These are phyloP conservation scores for Apis laboriosa DNA, from an alignment of 1,140 invertebrate species.

Conservation along the genomic window DNA sequence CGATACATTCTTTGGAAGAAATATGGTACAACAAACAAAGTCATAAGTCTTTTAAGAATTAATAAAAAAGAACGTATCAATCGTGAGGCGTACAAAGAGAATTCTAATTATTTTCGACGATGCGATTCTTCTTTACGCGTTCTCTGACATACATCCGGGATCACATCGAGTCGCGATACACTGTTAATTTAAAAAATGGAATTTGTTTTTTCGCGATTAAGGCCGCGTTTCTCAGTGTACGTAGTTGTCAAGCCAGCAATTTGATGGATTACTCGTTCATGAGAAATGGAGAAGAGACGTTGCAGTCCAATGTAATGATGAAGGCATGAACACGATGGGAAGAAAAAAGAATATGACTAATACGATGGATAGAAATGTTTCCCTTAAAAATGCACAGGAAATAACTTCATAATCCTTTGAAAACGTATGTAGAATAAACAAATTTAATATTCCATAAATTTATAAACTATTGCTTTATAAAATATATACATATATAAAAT, in stretches of 20 bases:
- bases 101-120: neutral
- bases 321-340: too few species aligned
- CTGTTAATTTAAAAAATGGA: slow-evolving; percentile 23
- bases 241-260: neutral
- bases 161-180: neutral
- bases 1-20: neutral
- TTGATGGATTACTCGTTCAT: slow-evolving; percentile 10
- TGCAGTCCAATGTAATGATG: neutral
- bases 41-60: too few species aligned
- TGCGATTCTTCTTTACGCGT: too few species aligned
- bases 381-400: neutral
- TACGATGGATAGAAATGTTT: neutral
- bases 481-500: neutral
- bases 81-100: neutral
- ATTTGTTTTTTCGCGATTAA: neutral
- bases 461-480: neutral
- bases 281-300: too few species aligned
- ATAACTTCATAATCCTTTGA: too few species aligned
- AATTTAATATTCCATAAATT: neutral
- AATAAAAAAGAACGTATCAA: neutral
- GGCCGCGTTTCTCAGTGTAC: neutral
- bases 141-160: too few species aligned
- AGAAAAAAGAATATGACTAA: neutral
- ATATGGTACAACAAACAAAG: too few species aligned
- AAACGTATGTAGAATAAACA: neutral